phyloP scores from a whole-genome alignment of 1,140 invertebrate genomes.

The Mesaphorura yosii region DNA sequence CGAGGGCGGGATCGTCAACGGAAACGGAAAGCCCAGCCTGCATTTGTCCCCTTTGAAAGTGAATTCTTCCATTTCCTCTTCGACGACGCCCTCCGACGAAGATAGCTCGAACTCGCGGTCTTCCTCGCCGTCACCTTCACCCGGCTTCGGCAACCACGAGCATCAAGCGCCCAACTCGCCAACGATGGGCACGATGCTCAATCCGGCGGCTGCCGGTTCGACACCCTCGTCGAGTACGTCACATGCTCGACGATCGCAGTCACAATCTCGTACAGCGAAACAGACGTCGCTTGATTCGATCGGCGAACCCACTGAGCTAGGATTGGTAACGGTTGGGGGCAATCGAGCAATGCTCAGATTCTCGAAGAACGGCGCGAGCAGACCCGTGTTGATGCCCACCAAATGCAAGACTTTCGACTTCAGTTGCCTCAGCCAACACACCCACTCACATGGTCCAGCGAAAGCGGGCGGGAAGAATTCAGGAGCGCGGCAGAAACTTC shows the following conservation, averaged over 20 bases:
- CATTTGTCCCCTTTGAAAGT: not conserved
- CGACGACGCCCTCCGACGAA: too few relatives aligned
- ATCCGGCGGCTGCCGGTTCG: too few relatives aligned
- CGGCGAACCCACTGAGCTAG: not conserved
- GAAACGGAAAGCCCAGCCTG: not conserved
- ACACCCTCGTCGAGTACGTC: not conserved
- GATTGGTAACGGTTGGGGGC: not conserved
- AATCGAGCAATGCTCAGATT: not conserved
- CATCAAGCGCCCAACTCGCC: too few relatives aligned
- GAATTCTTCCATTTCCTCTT: slow-evolving; percentile 1
- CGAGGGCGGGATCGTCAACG: not conserved
- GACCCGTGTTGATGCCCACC: too few relatives aligned
- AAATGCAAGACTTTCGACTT: slow-evolving; percentile 30
- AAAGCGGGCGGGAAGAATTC: not conserved
- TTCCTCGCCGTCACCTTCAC: too few relatives aligned
- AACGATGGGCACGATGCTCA: too few relatives aligned
- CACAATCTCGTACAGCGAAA: not conserved
- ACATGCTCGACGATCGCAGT: too few relatives aligned
- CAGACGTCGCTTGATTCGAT: not conserved
- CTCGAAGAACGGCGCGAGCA: slow-evolving; percentile 2
- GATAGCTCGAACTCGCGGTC: too few relatives aligned
- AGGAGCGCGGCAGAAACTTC: not conserved
- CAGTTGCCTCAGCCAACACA: slow-evolving; percentile 18
- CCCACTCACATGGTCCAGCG: too few relatives aligned
- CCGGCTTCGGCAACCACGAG: too few relatives aligned